A percentile compares a stretch with the other conserved stretches of the same genome.
These are phyloP conservation scores for Myripristis jacobus DNA, from an alignment of 2,797 vertebrate genomes.

Conservation along the genomic window DNA sequence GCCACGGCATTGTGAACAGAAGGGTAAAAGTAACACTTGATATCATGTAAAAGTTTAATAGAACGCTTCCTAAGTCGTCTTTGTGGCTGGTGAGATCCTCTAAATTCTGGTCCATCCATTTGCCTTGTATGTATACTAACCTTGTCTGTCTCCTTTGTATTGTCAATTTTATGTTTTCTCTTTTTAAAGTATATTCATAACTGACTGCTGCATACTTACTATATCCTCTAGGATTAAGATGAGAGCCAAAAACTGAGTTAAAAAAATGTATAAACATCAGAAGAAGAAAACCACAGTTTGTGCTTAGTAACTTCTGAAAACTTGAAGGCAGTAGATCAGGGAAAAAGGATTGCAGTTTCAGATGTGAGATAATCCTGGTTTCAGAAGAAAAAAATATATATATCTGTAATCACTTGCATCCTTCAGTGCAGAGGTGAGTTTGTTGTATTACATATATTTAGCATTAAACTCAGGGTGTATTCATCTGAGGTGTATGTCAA, in stretches of 20 bases:
- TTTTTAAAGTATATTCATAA: background rate
- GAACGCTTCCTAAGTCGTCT: background rate
- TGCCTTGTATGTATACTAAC: slow-evolving; percentile 33
- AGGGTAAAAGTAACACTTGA: background rate
- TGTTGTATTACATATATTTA: background rate
- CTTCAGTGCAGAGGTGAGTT: background rate
- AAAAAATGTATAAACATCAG: background rate
- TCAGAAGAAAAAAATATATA: background rate
- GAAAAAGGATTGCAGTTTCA: too few species aligned
- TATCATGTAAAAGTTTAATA: background rate
- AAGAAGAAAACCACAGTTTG: background rate
- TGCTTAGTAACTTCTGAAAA: background rate
- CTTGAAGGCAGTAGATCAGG: background rate
- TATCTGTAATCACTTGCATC: background rate
- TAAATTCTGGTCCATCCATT: background rate
- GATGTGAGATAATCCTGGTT: background rate
- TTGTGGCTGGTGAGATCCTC: background rate
- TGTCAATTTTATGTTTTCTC: background rate
- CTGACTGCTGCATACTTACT: background rate
- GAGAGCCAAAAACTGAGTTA: too few species aligned
- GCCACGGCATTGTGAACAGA: background rate
- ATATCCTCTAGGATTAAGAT: too few species aligned
- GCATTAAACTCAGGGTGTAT: background rate
- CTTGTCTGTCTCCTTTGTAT: slow-evolving; percentile 13
- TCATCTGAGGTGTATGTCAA: background rate